Percentiles rank a stretch among this genome's conserved stretches.
phyloP scores from a whole-genome alignment of 2,888 invertebrate genomes.

The Oscheius onirici region DNA sequence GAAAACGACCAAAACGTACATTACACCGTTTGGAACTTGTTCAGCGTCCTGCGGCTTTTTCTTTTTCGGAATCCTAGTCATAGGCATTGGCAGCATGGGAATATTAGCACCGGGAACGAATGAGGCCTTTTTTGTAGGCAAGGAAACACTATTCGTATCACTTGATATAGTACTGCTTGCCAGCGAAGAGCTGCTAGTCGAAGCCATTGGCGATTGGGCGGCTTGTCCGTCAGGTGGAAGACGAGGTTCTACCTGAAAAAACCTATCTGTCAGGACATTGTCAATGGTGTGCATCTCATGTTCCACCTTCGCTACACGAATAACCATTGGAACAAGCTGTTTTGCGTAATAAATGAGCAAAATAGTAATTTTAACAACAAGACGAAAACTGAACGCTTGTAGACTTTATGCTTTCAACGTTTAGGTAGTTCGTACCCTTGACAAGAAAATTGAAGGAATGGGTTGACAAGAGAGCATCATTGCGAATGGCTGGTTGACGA shows the following conservation, averaged over 20 bases:
- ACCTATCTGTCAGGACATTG: background rate
- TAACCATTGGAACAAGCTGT: too few species aligned
- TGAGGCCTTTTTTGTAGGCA: conserved; percentile 10
- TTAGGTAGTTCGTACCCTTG: too few species aligned
- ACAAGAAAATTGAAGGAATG: too few species aligned
- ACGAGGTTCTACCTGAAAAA: background rate
- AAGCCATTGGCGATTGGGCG: background rate
- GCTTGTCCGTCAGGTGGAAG: background rate
- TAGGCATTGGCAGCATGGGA: conserved; percentile 11
- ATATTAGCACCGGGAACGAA: background rate
- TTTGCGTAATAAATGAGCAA: background rate
- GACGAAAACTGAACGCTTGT: too few species aligned
- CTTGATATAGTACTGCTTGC: background rate
- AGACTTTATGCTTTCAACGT: too few species aligned
- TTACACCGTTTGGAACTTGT: background rate
- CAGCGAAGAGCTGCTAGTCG: background rate
- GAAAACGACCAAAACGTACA: background rate
- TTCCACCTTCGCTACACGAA: background rate
- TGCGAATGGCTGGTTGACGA: too few species aligned
- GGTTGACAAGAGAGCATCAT: too few species aligned
- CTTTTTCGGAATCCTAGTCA: conserved; percentile 19
- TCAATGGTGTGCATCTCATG: background rate
- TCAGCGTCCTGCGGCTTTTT: conserved; percentile 1
- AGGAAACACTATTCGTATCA: conserved; percentile 7
- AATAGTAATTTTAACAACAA: background rate